phyloP scores from a whole-genome alignment of 2,888 invertebrate genomes.

The Fragum fragum region DNA sequence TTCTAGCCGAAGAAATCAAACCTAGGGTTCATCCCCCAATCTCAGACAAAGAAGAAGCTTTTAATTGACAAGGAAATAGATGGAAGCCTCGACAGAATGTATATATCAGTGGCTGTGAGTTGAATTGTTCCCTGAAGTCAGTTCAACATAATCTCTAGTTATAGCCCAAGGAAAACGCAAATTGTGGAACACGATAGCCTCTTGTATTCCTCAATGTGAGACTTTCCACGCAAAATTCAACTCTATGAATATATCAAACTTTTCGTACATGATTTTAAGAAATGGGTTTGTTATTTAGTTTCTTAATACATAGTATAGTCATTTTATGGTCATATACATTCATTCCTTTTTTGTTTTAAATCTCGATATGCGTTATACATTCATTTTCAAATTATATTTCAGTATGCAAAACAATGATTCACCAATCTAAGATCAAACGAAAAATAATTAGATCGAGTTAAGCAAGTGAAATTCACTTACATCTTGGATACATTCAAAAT shows the following conservation, averaged over 20 bases:
- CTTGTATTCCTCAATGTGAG: slow-evolving; percentile 48
- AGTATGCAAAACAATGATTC: too few relatives aligned
- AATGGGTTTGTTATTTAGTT: too few relatives aligned
- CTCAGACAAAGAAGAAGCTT: slow-evolving; percentile 64
- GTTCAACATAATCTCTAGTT: slow-evolving; percentile 62
- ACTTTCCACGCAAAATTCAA: slow-evolving; percentile 38
- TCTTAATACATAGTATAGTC: too few relatives aligned
- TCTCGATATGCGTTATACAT: too few relatives aligned
- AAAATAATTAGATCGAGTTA: too few relatives aligned
- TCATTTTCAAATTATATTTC: too few relatives aligned
- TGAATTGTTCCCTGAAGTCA: slow-evolving; percentile 66
- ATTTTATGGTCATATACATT: too few relatives aligned
- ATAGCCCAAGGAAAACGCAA: slow-evolving; percentile 45
- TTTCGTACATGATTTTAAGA: too few relatives aligned
- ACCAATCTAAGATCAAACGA: too few relatives aligned
- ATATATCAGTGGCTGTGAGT: slow-evolving; percentile 59
- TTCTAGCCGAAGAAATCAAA: slow-evolving; percentile 65
- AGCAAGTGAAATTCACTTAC: too few relatives aligned
- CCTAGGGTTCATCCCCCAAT: slow-evolving; percentile 61
- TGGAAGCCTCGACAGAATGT: slow-evolving; percentile 66
- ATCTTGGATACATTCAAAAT: too few relatives aligned
- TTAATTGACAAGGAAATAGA: slow-evolving; percentile 71
- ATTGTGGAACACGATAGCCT: slow-evolving; percentile 66
- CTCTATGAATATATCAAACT: slow-evolving; percentile 8
- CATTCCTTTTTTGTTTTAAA: too few relatives aligned